Evolutionary conservation across 2,888 invertebrate species (phyloP), one percentile per base, ranked within the genome.

Genomic region (Hydraecia micacea): DNA sequence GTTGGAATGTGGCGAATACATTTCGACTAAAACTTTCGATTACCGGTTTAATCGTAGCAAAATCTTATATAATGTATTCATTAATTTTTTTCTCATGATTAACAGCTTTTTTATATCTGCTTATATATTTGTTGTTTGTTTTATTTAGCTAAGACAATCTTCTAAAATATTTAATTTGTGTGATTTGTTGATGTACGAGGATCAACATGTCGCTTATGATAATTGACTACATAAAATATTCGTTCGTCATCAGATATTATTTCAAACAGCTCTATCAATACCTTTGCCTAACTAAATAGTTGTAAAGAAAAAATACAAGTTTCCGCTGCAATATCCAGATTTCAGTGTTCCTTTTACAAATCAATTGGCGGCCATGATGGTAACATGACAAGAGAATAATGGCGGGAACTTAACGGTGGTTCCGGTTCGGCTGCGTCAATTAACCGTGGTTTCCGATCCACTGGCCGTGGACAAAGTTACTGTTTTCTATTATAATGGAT

Each of bases 371-470:
- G 82, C 87, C 83, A 87, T 87, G 71, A 80, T 82, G 73, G 79
- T 77, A 79, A 77, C 73, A 89, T 87, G 82, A 87, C 86, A 83
- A 88, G 81, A 90, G 89, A 91, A 91, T 91, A 93, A 93, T 93
- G 89, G 84, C 87, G 87, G 89, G 89, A 88, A 90, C 86, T 84
- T 92, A 91, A 92, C 93, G 91, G 91, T 90, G 86, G 91, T 93
- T 91, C 90, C 92, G 93, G 91, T 89, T 89, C 89, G 90, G 70
- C 84, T 90, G 77, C 85, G 86, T 81, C 91, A 90, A 92, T 93
- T 92, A 90, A 92, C 93, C 88, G 92, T 92, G 88, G 92, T 94
- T 95, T 95, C 94, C 95, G 95, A 94, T 92, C 90, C 93, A 93
- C 88, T 94, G 95, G 91, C 90, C 93, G 90, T 90, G 90, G 89